Evolutionary conservation across 2,797 vertebrate species (phyloP), one percentile per base, ranked within the genome.

Genomic region (Carduelis carduelis): DNA sequence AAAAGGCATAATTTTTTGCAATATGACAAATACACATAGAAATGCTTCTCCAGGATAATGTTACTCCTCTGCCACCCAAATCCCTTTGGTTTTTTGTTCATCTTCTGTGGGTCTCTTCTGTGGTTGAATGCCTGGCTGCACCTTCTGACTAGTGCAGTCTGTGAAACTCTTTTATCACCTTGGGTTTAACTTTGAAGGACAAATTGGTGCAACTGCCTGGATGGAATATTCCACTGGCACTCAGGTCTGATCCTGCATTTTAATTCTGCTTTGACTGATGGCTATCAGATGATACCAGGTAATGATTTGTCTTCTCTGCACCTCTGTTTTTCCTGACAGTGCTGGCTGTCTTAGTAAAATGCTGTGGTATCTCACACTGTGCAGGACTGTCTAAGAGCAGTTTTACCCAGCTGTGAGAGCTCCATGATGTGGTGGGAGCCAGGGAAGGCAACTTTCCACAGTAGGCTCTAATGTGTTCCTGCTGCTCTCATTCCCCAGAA

Each of bases 191-290:
- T 76, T 7, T 41, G 57, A 81, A 95, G 85, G 88, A 55, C 47
- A 57, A 61, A 52, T 39, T 1, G 4, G 28, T 87, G n/a, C 17
- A 50, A 28, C 26, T 68, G n/a, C 30, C 66, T 79, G 66, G 37
- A 32, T 79, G 87, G 87, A 95, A 87, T 91, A 84, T 81, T 96
- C 70, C 80, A 49, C 39, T 63, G 55, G 10, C 4, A 0, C 66
- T 78, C 50, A 61, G 69, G 55, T 78, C 89, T 65, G 50, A 78
- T 61, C 50, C 50, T 89, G 84, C 61, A 28, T 95, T 90, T 89
- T 93, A 83, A 79, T 92, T 66, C 55, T 63, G 34, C 6, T 87
- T 79, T 92, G 79, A 82, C 90, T 78, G 87, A 76, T 86, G 83
- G 68, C 49, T 60, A 60, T 77, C 70, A 46, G 66, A 23, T 92